Conservation (phyloP, 2,888 invertebrate species). For the Trissonchulus latispiculum region DNA sequence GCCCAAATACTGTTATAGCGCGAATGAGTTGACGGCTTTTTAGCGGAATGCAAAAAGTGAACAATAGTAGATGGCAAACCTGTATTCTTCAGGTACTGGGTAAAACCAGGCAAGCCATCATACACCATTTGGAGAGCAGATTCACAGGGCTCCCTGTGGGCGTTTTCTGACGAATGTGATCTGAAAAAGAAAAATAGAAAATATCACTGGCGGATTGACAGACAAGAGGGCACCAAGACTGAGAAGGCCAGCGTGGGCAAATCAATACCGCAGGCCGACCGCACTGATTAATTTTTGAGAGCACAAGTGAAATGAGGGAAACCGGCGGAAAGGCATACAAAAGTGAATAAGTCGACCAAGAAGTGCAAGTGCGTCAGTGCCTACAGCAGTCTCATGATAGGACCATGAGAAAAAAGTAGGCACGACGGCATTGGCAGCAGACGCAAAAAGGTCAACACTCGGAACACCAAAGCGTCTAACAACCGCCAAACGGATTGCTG, state of each 20-base stretch:
- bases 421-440: not conserved
- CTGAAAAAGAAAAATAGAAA: not conserved
- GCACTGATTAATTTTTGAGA: not conserved
- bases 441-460: not conserved
- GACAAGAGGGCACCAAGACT: not conserved
- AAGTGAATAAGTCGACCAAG: not conserved
- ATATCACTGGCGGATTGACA: not conserved
- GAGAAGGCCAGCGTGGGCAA: not conserved
- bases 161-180: too few species aligned
- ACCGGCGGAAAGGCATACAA: not conserved
- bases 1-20: not conserved
- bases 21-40: not conserved
- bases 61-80: not conserved
- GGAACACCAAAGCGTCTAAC: not conserved
- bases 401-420: not conserved
- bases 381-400: not conserved
- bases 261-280: not conserved
- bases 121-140: not conserved
- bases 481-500: not conserved
- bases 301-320: not conserved
- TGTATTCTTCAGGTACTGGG: not conserved
- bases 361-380: not conserved
- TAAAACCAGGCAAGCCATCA: not conserved
- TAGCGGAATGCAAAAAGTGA: not conserved
- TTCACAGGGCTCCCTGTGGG: too few species aligned